Evolutionary conservation across 2,797 vertebrate genomes (phyloP), one percentile per base, ranked within the genome.

Genomic region (Carcharodon carcharias): DNA sequence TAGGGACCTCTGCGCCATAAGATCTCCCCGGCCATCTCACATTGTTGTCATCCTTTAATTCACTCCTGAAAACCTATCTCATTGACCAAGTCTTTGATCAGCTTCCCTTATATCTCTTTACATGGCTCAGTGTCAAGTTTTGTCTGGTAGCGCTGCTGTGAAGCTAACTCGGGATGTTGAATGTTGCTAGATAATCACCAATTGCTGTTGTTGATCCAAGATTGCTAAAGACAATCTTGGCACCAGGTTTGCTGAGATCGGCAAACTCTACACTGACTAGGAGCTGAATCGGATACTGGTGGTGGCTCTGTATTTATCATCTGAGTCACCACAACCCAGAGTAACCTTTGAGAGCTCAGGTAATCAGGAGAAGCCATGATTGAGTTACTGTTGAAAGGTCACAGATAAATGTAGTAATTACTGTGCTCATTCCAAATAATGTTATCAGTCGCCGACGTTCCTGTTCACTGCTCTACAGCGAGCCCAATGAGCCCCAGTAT

Each of bases 361-460:
- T 93, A 67, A 67, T 93, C 91, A 93, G 91, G 3, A 18, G 61
- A 45, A 67, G 45, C 16, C 61, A 23, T 8, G 63, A 67, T 93
- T 93, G 91, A 93, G 63, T 93, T 67, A 67, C 91, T 12, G 4
- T n/a, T 45, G n/a, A 93, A 93, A 93, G 91, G 63, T 93, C 91
- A n/a, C 91, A 23, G 63, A 67, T 65, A 61, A 63, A 93, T 67
- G 91, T 67, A 45, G 91, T 65, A 67, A 93, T 93, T 63, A 93
- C 91, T 63, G 61, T 45, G n/a, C 63, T 63, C 91, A 45, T 61
- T 93, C 61, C 63, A 67, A 67, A 93, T 45, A 93, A 93, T 67
- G 63, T 63, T 67, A 93, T 93, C 91, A 67, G 91, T 67, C 9
- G 23, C n/a, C 40, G 21, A 26, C 6, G 9, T 63, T 67, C n/a